Evolutionary conservation across 2,888 invertebrate species (phyloP), one percentile per base, ranked within the genome.

Genomic region (Anaspis maculata): DNA sequence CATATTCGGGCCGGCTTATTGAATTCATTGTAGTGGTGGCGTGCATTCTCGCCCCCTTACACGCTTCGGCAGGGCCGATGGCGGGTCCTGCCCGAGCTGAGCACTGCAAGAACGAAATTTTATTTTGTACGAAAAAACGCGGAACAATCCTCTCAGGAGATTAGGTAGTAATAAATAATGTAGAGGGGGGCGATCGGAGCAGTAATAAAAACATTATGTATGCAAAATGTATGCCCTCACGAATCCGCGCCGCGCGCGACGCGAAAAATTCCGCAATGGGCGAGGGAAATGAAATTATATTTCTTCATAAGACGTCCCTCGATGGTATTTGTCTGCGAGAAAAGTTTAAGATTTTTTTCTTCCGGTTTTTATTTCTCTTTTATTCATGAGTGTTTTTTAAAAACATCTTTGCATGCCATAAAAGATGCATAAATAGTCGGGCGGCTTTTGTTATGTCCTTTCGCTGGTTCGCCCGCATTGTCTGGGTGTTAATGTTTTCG

Each of bases 261-360:
- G 10, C 15, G 9, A 52, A 49, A 49, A 49, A 49, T 49, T 46
- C 47, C 52, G 42, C 51, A 49, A 49, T 44, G 51, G 46, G 45
- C 47, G 46, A 44, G 46, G n/a, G 46, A 53, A 56, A 57, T 55
- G 53, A 54, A 57, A 57, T 57, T 55, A 57, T 53, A 55, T 56
- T 57, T 56, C 51, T 53, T 55, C 54, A 54, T 57, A 54, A 57
- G 48, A 47, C 48, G 46, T 57, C 13, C 14, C 23, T 15, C 15
- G 27, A 7, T 15, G 42, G 48, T 44, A 53, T 55, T 55, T 49
- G 53, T 49, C 54, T 55, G 55, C 49, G 54, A 52, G 51, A 54
- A 53, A 51, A 51, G 54, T 54, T 47, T 38, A 28, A 37, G 45
- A 49, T 50, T 54, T 56, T 53, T 54, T 52, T 54, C 56, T 54